These are phyloP conservation scores for Enteromius anoplus DNA, from an alignment of 2,797 vertebrate species.

Conservation along the genomic window DNA sequence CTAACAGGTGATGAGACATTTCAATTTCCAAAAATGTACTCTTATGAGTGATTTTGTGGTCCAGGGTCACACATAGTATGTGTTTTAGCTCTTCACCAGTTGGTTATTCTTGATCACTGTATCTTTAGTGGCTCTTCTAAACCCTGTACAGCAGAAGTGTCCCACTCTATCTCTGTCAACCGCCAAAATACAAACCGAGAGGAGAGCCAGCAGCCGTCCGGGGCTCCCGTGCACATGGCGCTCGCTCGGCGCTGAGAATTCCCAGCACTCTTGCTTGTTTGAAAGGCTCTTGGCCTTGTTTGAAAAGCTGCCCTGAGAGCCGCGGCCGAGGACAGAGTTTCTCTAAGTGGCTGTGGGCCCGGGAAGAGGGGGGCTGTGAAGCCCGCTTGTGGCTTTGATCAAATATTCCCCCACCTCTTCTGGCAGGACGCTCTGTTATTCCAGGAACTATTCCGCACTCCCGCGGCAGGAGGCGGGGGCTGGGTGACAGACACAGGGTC, in stretches of 20 bases:
- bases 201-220: constrained; percentile 22
- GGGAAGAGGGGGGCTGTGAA: constrained; percentile 31
- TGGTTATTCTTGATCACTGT: constrained; percentile 24
- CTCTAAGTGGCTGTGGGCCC: constrained; percentile 61
- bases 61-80: not conserved
- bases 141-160: constrained; percentile 10
- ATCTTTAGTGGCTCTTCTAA: constrained; percentile 14
- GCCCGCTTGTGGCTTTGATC: constrained; percentile 64
- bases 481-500: constrained; percentile 53
- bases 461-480: constrained; percentile 44
- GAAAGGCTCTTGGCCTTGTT: constrained; percentile 47
- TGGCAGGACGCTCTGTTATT: constrained; percentile 70
- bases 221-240: constrained; percentile 38
- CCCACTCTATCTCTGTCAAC: constrained; percentile 21
- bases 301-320: constrained; percentile 58
- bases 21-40: too few species aligned
- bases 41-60: too few species aligned
- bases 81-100: not conserved
- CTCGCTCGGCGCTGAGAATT: constrained; percentile 36
- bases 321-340: constrained; percentile 53
- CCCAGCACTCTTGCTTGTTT: constrained; percentile 53
- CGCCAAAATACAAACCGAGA: not conserved
- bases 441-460: constrained; percentile 68
- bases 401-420: constrained; percentile 63
- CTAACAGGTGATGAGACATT: too few species aligned